A percentile compares a stretch with the other conserved stretches of the same genome.
These are phyloP conservation scores for Diadema setosum DNA, from an alignment of 35 echinoderm and acorn worm species.

Conservation along the genomic window DNA sequence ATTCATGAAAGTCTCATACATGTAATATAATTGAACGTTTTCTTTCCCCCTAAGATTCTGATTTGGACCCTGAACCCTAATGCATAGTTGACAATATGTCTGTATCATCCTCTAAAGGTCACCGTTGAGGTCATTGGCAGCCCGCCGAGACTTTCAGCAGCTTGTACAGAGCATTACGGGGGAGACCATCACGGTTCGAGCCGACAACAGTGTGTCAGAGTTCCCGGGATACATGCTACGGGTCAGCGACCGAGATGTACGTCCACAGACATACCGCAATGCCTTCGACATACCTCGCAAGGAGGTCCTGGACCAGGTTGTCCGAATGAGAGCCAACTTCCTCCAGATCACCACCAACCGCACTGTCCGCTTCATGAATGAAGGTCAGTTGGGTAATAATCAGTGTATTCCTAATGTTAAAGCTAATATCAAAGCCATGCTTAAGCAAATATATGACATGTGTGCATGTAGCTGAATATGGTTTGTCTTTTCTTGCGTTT, in stretches of 20 bases:
- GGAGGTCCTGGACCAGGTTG: conserved; percentile 84
- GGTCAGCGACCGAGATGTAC: conserved; percentile 58
- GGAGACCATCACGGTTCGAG: conserved; percentile 72
- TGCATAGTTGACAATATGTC: no score
- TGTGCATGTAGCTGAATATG: no score
- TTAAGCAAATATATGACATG: no score
- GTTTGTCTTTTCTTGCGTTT: no score
- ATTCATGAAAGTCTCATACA: no score
- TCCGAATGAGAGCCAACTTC: conserved; percentile 89
- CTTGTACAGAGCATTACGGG: conserved; percentile 86
- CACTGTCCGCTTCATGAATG: conserved; percentile 77
- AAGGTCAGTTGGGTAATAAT: conserved; percentile 31
- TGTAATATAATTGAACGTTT: no score
- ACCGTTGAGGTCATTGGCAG: conserved; percentile 84
- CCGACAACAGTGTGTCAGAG: conserved; percentile 83
- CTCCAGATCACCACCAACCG: conserved; percentile 65
- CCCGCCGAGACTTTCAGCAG: conserved; percentile 90
- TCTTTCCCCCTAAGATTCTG: no score
- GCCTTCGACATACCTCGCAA: conserved; percentile 92
- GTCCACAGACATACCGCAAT: conserved; percentile 86
- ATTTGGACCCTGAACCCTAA: no score
- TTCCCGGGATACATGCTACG: conserved; percentile 79
- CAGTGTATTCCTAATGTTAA: background rate
- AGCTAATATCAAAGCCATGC: no score
- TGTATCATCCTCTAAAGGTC: conserved; percentile 33